Conservation (phyloP, 2,113 vertebrate genomes). For the Colaptes auratus region DNA sequence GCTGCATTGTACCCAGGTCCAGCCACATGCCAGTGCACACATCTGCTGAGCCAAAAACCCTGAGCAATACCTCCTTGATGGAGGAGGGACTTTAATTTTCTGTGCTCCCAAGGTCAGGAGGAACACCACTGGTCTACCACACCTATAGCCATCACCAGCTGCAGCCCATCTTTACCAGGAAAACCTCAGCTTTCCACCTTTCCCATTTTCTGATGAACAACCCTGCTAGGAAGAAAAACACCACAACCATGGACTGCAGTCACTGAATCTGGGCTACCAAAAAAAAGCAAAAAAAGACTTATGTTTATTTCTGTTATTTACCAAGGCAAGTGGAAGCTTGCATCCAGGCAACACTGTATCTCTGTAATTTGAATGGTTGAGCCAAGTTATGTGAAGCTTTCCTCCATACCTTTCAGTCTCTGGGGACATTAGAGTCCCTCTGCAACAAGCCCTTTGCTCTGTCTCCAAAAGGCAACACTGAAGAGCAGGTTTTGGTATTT, state of each 20-base stretch:
- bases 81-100: not conserved
- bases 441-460: not conserved
- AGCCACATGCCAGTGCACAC: accelerated
- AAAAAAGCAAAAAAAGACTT: not conserved
- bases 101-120: not conserved
- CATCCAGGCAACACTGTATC: not conserved
- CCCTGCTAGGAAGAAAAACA: not conserved
- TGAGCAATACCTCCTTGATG: not conserved
- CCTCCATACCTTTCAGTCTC: not conserved
- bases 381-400: not conserved
- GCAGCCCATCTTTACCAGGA: not conserved
- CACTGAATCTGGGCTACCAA: not conserved
- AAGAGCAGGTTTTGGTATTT: not conserved
- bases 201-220: not conserved
- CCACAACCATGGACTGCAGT: accelerated
- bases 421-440: not conserved
- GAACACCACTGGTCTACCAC: not conserved
- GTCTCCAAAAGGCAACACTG: not conserved
- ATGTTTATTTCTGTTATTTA: not conserved
- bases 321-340: not conserved
- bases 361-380: not conserved
- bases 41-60: not conserved
- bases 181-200: not conserved
- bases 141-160: not conserved
- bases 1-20: accelerated